Conservation (phyloP, 2,888 invertebrate species). For the Hyppa rectilinea region DNA sequence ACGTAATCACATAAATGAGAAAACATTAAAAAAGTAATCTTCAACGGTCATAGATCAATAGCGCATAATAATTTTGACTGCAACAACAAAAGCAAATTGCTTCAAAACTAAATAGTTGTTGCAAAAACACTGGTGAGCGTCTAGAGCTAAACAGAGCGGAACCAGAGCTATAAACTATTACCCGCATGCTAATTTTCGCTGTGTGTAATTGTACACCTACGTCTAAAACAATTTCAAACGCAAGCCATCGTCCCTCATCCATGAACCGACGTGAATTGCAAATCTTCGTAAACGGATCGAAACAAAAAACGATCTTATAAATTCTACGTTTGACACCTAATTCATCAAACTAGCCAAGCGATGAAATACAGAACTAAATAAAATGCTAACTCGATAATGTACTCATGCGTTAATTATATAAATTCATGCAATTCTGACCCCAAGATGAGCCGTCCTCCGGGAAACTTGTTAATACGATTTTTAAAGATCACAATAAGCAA, state of each 20-base stretch:
- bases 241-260: slow-evolving; percentile 83
- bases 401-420: slow-evolving; percentile 72
- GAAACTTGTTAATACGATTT: slow-evolving; percentile 70
- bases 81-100: slow-evolving; percentile 82
- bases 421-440: slow-evolving; percentile 84
- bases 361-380: slow-evolving; percentile 59
- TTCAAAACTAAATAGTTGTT: slow-evolving; percentile 85
- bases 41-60: slow-evolving; percentile 44
- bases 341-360: slow-evolving; percentile 78
- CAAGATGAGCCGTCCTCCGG: slow-evolving; percentile 87
- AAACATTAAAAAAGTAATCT: slow-evolving; percentile 1
- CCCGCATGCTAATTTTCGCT: slow-evolving; percentile 89
- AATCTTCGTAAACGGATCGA: slow-evolving; percentile 69
- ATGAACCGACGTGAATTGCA: slow-evolving; percentile 80
- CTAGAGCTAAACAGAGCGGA: slow-evolving; percentile 86
- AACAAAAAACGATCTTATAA: slow-evolving; percentile 68
- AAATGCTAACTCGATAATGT: slow-evolving; percentile 55
- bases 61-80: slow-evolving; percentile 50
- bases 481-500: slow-evolving; percentile 70
- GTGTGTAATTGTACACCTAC: slow-evolving; percentile 81
- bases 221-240: slow-evolving; percentile 84
- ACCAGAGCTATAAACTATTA: slow-evolving; percentile 87
- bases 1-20: too few relatives aligned
- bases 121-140: slow-evolving; percentile 87
- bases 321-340: slow-evolving; percentile 74